Conservation (phyloP, 2,888 invertebrate species). For the Ormia ochracea region DNA sequence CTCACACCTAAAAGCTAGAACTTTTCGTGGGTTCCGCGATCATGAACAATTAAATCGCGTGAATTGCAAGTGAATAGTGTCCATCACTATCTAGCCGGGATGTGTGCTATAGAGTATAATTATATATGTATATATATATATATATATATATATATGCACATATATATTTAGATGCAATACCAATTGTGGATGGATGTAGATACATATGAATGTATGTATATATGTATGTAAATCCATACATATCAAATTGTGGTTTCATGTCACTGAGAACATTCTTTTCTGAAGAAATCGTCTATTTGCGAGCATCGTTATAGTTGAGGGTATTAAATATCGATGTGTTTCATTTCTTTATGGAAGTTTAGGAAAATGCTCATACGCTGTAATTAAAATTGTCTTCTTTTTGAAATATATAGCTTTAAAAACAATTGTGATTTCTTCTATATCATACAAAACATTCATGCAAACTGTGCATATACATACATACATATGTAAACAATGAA, state of each 20-base stretch:
- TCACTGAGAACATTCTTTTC: background rate
- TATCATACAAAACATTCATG: no score
- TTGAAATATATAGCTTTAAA: background rate
- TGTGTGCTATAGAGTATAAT: no score
- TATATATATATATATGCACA: no score
- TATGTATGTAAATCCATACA: no score
- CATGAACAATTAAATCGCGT: background rate
- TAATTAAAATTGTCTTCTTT: constrained; percentile 4
- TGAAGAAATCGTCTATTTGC: background rate
- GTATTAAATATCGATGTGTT: constrained; percentile 30
- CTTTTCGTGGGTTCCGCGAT: no score
- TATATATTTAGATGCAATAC: no score
- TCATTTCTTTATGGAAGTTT: background rate
- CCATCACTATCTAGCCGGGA: background rate
- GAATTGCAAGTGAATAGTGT: background rate
- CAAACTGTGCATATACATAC: background rate
- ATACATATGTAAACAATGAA: background rate
- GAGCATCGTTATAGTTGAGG: background rate
- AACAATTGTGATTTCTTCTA: no score
- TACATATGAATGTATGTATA: no score
- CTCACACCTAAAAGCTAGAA: no score
- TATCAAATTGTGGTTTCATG: constrained; percentile 30
- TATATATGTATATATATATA: no score
- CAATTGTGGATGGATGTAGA: no score
- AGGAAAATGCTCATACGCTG: constrained; percentile 36